These are phyloP conservation scores for Gnathonemus longibarbis DNA, from an alignment of 2,113 vertebrate genomes.

Conservation along the genomic window DNA sequence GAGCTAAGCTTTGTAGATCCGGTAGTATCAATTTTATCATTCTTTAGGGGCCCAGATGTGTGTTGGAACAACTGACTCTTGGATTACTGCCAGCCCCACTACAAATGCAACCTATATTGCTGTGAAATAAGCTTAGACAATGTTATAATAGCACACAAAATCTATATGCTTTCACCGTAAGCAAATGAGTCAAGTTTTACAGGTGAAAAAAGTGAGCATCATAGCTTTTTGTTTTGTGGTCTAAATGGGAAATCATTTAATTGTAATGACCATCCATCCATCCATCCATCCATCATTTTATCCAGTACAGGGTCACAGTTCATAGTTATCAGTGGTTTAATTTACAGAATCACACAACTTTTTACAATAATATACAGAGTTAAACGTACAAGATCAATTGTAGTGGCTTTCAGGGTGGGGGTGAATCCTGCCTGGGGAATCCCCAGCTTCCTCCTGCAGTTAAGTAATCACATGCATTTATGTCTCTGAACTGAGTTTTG, in stretches of 20 bases:
- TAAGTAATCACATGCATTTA: too few relatives aligned
- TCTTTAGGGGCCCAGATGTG: background rate
- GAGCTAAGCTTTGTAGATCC: conserved; percentile 24
- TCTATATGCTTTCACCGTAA: background rate
- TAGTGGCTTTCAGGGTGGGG: background rate
- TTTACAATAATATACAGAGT: background rate
- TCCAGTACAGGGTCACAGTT: background rate
- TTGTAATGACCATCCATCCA: background rate
- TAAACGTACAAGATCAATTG: background rate
- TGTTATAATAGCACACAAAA: background rate
- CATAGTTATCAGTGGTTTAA: background rate
- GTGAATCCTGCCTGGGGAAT: background rate
- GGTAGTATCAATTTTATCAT: conserved; percentile 16
- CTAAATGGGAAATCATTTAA: background rate
- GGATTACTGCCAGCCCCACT: conserved; percentile 38
- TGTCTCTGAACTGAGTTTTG: background rate
- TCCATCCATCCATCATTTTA: background rate
- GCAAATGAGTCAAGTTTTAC: background rate
- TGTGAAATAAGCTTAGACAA: background rate
- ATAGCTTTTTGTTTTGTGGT: background rate
- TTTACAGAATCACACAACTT: background rate
- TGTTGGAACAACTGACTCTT: conserved; percentile 31
- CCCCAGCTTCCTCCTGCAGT: too few relatives aligned
- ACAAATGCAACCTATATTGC: conserved; percentile 27
- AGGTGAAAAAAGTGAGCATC: background rate